Conservation (phyloP, 2,888 invertebrate species). For the Limnephilus marmoratus region DNA sequence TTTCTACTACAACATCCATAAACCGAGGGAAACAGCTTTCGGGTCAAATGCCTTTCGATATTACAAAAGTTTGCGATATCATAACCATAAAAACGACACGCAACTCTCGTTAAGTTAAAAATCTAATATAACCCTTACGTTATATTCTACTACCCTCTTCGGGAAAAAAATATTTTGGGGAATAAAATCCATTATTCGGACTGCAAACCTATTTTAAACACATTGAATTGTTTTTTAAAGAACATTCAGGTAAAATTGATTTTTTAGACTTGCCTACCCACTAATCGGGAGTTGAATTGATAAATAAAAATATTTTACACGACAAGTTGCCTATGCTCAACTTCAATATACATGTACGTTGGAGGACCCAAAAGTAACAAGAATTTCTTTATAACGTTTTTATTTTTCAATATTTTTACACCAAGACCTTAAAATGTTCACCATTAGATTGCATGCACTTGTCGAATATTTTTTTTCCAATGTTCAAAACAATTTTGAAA, state of each 20-base stretch:
- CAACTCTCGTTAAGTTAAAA: slow-evolving; percentile 31
- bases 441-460: no score
- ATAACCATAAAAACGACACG: slow-evolving; percentile 31
- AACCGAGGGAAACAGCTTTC: neutral
- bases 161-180: neutral
- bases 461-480: no score
- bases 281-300: neutral
- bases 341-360: neutral
- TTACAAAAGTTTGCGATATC: slow-evolving; percentile 39
- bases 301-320: neutral
- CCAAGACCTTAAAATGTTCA: no score
- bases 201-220: neutral
- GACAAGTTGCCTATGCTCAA: neutral
- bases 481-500: no score
- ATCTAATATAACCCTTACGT: neutral
- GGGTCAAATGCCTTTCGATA: slow-evolving; percentile 30
- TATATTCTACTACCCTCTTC: neutral
- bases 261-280: neutral
- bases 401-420: no score
- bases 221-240: neutral
- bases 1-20: neutral
- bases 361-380: no score
- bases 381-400: no score
- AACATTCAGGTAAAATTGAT: neutral
- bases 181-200: neutral